Evolutionary conservation across 2,797 vertebrate species (phyloP).

Genomic region (Tragopan temminckii): DNA sequence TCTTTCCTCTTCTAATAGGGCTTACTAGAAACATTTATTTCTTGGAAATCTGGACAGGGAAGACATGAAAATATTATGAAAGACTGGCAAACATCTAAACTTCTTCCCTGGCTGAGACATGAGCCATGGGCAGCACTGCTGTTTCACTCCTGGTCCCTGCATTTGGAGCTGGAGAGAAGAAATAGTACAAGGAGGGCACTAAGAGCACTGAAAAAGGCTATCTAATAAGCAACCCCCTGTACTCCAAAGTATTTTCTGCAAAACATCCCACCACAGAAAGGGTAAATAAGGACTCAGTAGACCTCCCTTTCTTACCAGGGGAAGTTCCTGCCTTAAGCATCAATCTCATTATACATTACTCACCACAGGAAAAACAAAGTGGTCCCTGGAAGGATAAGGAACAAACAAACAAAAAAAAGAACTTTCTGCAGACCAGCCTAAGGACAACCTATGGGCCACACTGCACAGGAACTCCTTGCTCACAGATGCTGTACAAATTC

Average conservation of each 20-base stretch:
- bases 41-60: not conserved
- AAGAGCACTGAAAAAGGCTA: not conserved
- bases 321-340: slow-evolving; percentile 22
- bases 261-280: not conserved
- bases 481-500: slow-evolving; percentile 60
- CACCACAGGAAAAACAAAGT: slow-evolving; percentile 9
- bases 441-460: not conserved
- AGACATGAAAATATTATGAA: not conserved
- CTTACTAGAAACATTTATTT: not conserved
- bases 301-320: not conserved
- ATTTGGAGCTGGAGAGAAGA: not conserved
- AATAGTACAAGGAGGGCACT: not conserved
- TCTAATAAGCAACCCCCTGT: not conserved
- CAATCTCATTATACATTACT: not conserved
- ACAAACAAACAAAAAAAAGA: slow-evolving; percentile 22
- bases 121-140: not conserved
- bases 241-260: not conserved
- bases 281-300: slow-evolving; percentile 32
- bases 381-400: not conserved
- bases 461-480: not conserved
- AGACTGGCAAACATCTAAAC: not conserved
- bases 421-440: slow-evolving; percentile 32
- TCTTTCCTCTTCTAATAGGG: not conserved
- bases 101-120: not conserved
- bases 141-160: not conserved